These are phyloP conservation scores for Gracilinanus agilis DNA, from an alignment of 2,113 vertebrate species.

Conservation along the genomic window DNA sequence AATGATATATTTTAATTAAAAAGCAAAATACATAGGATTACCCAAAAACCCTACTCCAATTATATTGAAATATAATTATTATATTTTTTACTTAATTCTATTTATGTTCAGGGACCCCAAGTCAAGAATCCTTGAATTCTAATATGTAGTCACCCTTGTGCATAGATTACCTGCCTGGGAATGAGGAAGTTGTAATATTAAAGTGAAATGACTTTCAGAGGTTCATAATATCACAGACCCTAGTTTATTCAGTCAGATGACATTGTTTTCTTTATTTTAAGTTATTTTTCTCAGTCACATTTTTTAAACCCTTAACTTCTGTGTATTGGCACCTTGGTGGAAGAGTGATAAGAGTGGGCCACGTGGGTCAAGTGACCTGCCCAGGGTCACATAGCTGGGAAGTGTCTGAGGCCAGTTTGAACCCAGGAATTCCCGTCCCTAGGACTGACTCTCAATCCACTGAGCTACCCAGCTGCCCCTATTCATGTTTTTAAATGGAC, in stretches of 20 bases:
- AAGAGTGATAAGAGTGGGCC: no score
- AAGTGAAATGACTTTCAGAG: background rate
- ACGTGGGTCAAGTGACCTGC: no score
- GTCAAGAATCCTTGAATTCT: background rate
- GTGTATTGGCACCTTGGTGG: no score
- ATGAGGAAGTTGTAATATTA: background rate
- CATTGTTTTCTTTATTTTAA: no score
- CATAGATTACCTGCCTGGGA: background rate
- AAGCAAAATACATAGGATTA: background rate
- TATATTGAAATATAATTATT: background rate
- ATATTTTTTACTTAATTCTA: background rate
- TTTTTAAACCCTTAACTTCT: no score
- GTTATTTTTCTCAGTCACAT: no score
- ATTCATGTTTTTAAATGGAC: background rate
- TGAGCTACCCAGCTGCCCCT: no score
- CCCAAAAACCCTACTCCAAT: background rate
- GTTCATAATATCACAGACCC: background rate
- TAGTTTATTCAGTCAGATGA: no score
- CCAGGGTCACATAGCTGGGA: no score
- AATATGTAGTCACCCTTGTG: background rate
- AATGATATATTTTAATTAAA: background rate
- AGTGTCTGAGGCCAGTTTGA: no score
- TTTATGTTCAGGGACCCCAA: background rate
- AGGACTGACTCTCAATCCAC: no score
- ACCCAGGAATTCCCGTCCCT: no score